Evolutionary conservation across 1,140 invertebrate species (phyloP).

Genomic region (Planococcus citri): DNA sequence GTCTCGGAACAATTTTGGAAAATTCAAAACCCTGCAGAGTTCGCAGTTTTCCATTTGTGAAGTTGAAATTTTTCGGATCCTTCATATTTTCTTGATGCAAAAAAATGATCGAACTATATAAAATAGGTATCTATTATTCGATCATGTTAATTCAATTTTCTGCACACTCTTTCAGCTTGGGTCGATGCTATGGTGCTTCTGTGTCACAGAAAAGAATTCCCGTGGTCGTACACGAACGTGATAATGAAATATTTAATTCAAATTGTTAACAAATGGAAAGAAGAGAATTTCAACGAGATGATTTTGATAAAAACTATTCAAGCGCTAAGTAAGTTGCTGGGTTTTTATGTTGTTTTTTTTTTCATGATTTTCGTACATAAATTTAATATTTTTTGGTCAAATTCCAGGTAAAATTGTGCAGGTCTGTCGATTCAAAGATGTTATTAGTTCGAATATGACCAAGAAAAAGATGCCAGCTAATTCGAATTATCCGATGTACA

Average conservation of each 20-base stretch:
- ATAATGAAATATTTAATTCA: neutral
- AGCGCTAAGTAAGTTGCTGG: neutral
- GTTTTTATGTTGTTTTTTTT: too few species aligned
- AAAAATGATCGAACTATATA: too few species aligned
- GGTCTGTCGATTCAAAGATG: neutral
- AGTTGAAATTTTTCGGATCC: too few species aligned
- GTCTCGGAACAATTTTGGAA: too few species aligned
- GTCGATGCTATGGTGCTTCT: neutral
- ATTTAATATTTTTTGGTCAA: neutral
- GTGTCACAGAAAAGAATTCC: neutral
- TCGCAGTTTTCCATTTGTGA: too few species aligned
- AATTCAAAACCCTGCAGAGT: too few species aligned
- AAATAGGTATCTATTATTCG: too few species aligned
- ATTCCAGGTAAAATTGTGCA: neutral
- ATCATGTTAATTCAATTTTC: too few species aligned
- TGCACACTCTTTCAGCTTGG: constrained; percentile 11
- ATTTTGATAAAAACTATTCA: neutral
- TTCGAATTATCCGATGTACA: neutral
- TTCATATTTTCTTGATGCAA: too few species aligned
- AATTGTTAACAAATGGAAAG: neutral
- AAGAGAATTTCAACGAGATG: neutral
- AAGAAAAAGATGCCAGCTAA: neutral
- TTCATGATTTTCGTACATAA: neutral
- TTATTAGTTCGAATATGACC: too few species aligned
- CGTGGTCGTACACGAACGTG: neutral